Percentiles rank a stretch among this genome's conserved stretches.
These are phyloP conservation scores for Ameiurus melas DNA, from an alignment of 2,113 vertebrate species.

Conservation along the genomic window DNA sequence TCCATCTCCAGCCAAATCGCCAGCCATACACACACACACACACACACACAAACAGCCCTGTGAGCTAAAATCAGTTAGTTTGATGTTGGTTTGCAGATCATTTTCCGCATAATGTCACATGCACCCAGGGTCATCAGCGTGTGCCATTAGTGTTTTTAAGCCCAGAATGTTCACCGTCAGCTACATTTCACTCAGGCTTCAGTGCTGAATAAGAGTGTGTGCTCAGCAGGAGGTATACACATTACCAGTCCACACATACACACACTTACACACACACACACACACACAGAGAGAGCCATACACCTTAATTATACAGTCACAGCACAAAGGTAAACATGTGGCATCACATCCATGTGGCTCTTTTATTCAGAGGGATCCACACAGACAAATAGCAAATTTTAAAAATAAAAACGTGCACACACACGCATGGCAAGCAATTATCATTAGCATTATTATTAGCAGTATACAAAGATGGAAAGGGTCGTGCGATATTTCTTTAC, in stretches of 20 bases:
- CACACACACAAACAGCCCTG: conserved; percentile 41
- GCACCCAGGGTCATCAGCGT: conserved; percentile 13
- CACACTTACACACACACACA: conserved; percentile 34
- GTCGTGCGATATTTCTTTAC: neutral
- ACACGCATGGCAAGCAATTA: neutral
- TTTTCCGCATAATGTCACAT: conserved; percentile 25
- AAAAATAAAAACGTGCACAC: neutral
- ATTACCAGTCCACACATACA: conserved; percentile 41
- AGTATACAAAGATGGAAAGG: neutral
- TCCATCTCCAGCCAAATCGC: conserved; percentile 70
- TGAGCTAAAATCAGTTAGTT: conserved; percentile 32
- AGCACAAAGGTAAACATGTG: conserved; percentile 26
- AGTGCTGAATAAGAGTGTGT: conserved; percentile 29
- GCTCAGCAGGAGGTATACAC: conserved; percentile 19
- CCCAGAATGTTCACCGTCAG: conserved; percentile 45
- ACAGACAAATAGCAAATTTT: neutral
- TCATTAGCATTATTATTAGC: neutral
- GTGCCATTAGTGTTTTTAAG: conserved; percentile 49
- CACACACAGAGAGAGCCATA: conserved; percentile 10
- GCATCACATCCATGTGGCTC: neutral
- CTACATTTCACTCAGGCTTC: conserved; percentile 25
- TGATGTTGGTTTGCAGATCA: conserved; percentile 24
- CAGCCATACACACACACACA: conserved; percentile 62
- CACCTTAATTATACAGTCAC: conserved; percentile 36
- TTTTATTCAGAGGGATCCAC: neutral